Evolutionary conservation across 2,888 invertebrate genomes (phyloP), one percentile per base, ranked within the genome.

Genomic region (Hofmannophila pseudospretella): DNA sequence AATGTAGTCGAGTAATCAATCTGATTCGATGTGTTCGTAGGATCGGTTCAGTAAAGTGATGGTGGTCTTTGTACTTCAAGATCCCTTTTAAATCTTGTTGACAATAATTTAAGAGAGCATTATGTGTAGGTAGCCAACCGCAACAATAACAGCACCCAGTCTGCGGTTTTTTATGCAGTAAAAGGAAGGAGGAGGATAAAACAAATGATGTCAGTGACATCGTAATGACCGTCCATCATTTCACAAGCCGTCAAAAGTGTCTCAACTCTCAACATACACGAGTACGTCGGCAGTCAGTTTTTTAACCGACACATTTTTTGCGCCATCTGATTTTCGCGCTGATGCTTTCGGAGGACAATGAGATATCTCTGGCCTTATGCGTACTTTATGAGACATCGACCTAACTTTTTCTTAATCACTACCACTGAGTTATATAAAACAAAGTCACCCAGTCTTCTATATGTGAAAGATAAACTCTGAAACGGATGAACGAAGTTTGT

Each of bases 191-290:
- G 60, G 62, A 64, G 58, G 58, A 63, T 49, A 67, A 68, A 71
- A 67, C 69, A 75, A 76, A 70, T 61, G 73, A 78, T 72, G 77
- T 75, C 79, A 74, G 75, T 73, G 77, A 72, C 79, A 75, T 65
- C 56, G 54, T 72, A 74, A 74, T 73, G 73, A 72, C 66, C 67
- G 67, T 69, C 67, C 70, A 67, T 77, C 71, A 70, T 70, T 71
- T 68, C 59, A 53, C 47, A 49, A 41, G 53, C 65, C 67, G 68
- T 75, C 71, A 71, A 70, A 79, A 74, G 67, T 69, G 70, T 74
- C 68, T 70, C 69, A 64, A 52, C 45, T n/a, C n/a, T n/a, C n/a
- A n/a, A n/a, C n/a, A n/a, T n/a, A 44, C 41, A 41, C 42, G 31
- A 28, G 32, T 37, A 33, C 32, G 37, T 34, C 20, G 35, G 16